Conservation (phyloP, 2,888 invertebrate genomes). For the Sarcophaga caerulescens region DNA sequence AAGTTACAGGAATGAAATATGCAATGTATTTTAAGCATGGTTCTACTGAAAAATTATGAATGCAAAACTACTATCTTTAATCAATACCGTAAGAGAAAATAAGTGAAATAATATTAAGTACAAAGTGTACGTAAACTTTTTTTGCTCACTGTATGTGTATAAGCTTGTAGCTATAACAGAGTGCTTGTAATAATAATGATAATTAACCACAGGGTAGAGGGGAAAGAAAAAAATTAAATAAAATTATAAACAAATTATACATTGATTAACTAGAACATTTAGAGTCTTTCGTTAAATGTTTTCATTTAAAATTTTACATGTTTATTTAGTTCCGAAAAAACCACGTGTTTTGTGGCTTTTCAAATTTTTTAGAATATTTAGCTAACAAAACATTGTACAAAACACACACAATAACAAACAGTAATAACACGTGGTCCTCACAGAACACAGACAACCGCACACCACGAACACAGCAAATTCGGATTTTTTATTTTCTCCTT, state of each 20-base stretch:
- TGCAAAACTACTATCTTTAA: too few relatives aligned
- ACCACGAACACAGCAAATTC: not conserved
- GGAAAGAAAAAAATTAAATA: not conserved
- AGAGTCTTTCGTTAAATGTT: conserved; percentile 40
- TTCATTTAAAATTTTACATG: conserved; percentile 31
- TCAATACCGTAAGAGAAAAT: too few relatives aligned
- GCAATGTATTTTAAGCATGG: too few relatives aligned
- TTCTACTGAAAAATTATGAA: too few relatives aligned
- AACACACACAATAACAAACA: conserved; percentile 49
- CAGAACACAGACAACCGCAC: conserved; percentile 12
- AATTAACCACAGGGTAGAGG: not conserved
- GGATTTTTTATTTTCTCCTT: not conserved
- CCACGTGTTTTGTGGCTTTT: conserved; percentile 63
- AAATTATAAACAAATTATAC: conserved; percentile 1
- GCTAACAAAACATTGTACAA: conserved; percentile 29
- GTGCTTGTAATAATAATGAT: not conserved
- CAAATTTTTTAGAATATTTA: conserved; percentile 37
- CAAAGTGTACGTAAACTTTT: too few relatives aligned
- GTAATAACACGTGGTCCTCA: conserved; percentile 53
- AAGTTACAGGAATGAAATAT: too few relatives aligned
- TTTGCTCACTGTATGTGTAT: not conserved
- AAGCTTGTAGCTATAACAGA: not conserved
- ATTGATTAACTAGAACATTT: conserved; percentile 50
- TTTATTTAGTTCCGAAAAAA: conserved; percentile 58
- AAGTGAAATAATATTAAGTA: too few relatives aligned